phyloP scores from a whole-genome alignment of 2,888 invertebrate species.

The Tenthredo amoena region DNA sequence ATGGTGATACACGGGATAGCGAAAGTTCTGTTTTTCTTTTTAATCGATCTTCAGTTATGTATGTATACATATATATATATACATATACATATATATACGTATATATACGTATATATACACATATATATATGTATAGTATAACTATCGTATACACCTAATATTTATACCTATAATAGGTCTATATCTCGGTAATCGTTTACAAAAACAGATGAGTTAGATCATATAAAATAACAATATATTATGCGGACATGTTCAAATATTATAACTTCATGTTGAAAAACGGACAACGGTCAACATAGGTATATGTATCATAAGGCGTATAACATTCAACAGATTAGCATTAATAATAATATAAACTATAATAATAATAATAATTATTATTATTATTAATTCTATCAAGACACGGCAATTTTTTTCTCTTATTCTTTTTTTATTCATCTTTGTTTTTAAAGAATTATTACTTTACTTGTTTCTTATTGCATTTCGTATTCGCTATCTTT shows the following conservation, averaged over 20 bases:
- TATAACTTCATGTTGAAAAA: conserved; percentile 62
- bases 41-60: conserved; percentile 6
- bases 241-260: conserved; percentile 63
- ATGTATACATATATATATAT: not conserved
- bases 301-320: conserved; percentile 60
- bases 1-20: not conserved
- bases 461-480: conserved; percentile 51
- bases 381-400: conserved; percentile 50
- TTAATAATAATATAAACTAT: conserved; percentile 46
- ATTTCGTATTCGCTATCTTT: conserved; percentile 49
- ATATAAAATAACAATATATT: conserved; percentile 74
- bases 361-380: conserved; percentile 57
- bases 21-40: not conserved
- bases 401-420: conserved; percentile 45
- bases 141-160: too few species aligned
- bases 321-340: conserved; percentile 67
- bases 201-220: conserved; percentile 72
- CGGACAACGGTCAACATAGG: conserved; percentile 70
- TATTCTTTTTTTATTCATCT: conserved; percentile 55
- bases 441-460: conserved; percentile 50
- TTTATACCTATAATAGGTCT: too few species aligned
- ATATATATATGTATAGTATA: too few species aligned
- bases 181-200: conserved; percentile 64
- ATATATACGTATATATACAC: too few species aligned
- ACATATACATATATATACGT: too few species aligned